Conservation (phyloP, 2,113 vertebrate species). For the Melanotaenia duboulayi region DNA sequence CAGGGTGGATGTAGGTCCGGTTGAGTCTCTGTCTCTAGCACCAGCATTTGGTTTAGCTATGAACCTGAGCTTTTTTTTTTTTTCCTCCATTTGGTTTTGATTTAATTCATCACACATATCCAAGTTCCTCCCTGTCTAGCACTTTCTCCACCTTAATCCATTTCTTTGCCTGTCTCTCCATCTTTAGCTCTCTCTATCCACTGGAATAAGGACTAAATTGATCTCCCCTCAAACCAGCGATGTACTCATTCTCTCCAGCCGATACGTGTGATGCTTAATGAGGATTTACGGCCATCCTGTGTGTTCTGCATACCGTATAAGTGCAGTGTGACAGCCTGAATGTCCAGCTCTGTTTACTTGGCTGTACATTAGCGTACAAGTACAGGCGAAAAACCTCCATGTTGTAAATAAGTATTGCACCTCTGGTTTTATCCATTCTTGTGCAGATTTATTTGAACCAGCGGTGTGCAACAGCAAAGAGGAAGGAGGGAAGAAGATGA, state of each 20-base stretch:
- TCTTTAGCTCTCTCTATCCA: neutral
- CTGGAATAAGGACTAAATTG: constrained; percentile 33
- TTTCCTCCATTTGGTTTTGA: neutral
- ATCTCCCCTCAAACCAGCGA: constrained; percentile 17
- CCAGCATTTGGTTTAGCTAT: no score
- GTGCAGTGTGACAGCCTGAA: neutral
- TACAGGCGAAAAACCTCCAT: constrained; percentile 23
- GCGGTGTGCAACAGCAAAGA: constrained; percentile 21
- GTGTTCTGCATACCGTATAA: neutral
- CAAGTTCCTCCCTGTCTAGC: neutral
- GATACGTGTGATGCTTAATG: constrained; percentile 30
- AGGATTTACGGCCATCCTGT: constrained; percentile 16
- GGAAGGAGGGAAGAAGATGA: neutral
- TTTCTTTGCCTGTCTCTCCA: neutral
- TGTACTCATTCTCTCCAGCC: constrained; percentile 27
- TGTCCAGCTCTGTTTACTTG: constrained; percentile 11
- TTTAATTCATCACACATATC: constrained; percentile 11
- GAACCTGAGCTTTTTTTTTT: neutral
- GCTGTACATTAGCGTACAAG: constrained; percentile 1
- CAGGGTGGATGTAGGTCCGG: no score
- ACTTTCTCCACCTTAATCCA: neutral
- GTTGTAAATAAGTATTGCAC: constrained; percentile 48
- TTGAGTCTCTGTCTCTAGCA: no score
- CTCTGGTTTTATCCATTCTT: constrained; percentile 22
- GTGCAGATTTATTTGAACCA: constrained; percentile 38